Conservation (phyloP, 2,888 invertebrate species). For the Drosophila longiperda region DNA sequence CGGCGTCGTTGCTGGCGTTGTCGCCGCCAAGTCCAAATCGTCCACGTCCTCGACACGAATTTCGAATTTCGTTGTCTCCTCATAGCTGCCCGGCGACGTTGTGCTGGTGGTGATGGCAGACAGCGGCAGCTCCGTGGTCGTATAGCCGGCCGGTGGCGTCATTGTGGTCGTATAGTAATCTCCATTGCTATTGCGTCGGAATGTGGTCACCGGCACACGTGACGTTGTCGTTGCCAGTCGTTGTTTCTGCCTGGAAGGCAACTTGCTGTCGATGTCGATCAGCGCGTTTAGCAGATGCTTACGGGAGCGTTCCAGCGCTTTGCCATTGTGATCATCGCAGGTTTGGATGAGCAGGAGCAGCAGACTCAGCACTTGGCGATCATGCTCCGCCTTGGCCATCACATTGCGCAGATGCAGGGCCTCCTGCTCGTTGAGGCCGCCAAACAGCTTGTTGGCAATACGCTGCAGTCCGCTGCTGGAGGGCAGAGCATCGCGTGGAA, state of each 20-base stretch:
- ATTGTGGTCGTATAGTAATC: constrained; percentile 77
- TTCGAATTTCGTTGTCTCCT: constrained; percentile 84
- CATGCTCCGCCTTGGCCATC: constrained; percentile 92
- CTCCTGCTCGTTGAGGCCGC: constrained; percentile 90
- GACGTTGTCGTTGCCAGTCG: constrained; percentile 55
- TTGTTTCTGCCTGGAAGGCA: constrained; percentile 59
- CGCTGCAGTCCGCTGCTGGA: constrained; percentile 88
- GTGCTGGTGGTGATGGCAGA: constrained; percentile 52
- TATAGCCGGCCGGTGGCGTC: constrained; percentile 65
- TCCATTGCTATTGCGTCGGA: constrained; percentile 68
- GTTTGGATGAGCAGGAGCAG: constrained; percentile 92
- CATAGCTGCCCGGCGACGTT: constrained; percentile 64
- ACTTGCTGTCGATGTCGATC: constrained; percentile 87
- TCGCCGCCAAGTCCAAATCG: constrained; percentile 57
- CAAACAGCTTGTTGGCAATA: constrained; percentile 91
- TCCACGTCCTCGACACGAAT: constrained; percentile 83
- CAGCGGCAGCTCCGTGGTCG: constrained; percentile 66
- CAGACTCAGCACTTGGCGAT: constrained; percentile 90
- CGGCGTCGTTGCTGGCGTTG: constrained; percentile 60
- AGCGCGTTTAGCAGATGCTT: constrained; percentile 89
- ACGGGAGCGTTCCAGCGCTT: constrained; percentile 89
- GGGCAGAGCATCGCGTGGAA: constrained; percentile 86
- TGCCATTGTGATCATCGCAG: constrained; percentile 90
- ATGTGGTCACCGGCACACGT: constrained; percentile 76
- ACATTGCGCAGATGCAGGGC: constrained; percentile 91